phyloP scores from a whole-genome alignment of 1,140 invertebrate species.

The Callitettix versicolor region DNA sequence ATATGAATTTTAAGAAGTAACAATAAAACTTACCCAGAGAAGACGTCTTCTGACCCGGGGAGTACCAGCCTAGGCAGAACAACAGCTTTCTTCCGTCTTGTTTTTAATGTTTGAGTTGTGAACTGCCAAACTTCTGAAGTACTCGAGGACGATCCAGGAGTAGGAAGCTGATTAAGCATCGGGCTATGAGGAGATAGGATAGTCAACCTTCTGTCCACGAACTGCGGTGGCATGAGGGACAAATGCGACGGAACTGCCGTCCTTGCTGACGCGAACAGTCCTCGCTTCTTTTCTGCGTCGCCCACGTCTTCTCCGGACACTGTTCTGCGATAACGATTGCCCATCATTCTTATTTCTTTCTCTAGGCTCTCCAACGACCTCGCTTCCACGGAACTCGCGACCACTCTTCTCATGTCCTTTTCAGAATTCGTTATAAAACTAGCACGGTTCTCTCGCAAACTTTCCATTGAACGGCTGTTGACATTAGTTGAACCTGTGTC shows the following conservation, averaged over 20 bases:
- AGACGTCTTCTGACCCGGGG: constrained; percentile 56
- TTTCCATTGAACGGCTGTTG: constrained; percentile 57
- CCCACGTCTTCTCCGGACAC: constrained; percentile 41
- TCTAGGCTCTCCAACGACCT: constrained; percentile 44
- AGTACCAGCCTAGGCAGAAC: constrained; percentile 63
- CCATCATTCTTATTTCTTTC: constrained; percentile 41
- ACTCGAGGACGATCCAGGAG: constrained; percentile 6
- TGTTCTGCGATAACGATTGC: constrained; percentile 36
- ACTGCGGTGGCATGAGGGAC: constrained; percentile 52
- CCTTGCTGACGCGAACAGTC: constrained; percentile 47
- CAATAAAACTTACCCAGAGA: constrained; percentile 41
- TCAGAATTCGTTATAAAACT: constrained; percentile 51
- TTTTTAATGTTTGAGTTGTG: constrained; percentile 43
- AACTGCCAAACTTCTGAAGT: constrained; percentile 36
- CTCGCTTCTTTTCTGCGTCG: constrained; percentile 48
- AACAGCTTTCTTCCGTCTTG: constrained; percentile 55
- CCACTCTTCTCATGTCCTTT: constrained; percentile 46
- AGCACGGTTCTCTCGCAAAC: constrained; percentile 30
- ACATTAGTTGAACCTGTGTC: constrained; percentile 34
- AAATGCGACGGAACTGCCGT: constrained; percentile 49
- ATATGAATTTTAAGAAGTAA: no score
- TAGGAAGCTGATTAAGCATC: constrained; percentile 34
- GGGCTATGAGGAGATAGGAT: constrained; percentile 66
- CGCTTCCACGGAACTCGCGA: constrained; percentile 30
- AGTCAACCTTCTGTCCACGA: constrained; percentile 48